A percentile compares a stretch with the other conserved stretches of the same genome.
Conservation (phyloP, 2,888 invertebrate species). For the Dastarcus helophoroides region DNA sequence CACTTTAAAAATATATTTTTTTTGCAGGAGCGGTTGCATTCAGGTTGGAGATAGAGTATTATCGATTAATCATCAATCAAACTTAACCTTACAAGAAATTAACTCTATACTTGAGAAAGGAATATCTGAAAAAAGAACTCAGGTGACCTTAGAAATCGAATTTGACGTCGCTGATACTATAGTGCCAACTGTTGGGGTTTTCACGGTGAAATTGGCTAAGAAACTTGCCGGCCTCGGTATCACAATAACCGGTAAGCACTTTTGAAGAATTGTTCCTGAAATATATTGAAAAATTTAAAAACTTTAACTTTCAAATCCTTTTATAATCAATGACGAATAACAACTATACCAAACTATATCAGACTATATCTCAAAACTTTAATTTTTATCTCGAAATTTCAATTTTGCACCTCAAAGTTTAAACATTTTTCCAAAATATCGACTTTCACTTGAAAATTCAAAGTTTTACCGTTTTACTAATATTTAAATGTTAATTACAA, state of each 20-base stretch:
- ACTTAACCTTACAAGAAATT: conserved; percentile 48
- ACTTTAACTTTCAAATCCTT: too few species aligned
- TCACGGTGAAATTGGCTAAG: conserved; percentile 77
- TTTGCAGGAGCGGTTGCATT: conserved; percentile 55
- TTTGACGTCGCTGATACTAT: conserved; percentile 88
- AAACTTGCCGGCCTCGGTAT: conserved; percentile 75
- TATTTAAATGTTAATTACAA: too few species aligned
- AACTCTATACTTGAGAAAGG: conserved; percentile 37
- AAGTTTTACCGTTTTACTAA: too few species aligned
- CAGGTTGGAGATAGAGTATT: conserved; percentile 75
- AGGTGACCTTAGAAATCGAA: conserved; percentile 70
- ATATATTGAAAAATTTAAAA: too few species aligned
- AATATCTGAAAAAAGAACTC: conserved; percentile 45
- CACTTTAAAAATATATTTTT: conserved; percentile 5
- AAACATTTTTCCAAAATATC: too few species aligned
- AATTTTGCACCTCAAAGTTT: too few species aligned
- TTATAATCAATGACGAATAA: too few species aligned
- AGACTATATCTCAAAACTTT: too few species aligned
- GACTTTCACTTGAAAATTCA: too few species aligned
- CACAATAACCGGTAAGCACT: conserved; percentile 65
- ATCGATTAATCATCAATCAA: conserved; percentile 70
- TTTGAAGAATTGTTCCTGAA: too few species aligned
- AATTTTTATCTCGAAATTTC: too few species aligned
- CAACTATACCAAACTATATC: too few species aligned
- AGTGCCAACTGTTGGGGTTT: conserved; percentile 81